Percentiles rank a stretch among this genome's conserved stretches.
These are phyloP conservation scores for Trichopria drosophilae DNA, from an alignment of 2,888 invertebrate species.

Conservation along the genomic window DNA sequence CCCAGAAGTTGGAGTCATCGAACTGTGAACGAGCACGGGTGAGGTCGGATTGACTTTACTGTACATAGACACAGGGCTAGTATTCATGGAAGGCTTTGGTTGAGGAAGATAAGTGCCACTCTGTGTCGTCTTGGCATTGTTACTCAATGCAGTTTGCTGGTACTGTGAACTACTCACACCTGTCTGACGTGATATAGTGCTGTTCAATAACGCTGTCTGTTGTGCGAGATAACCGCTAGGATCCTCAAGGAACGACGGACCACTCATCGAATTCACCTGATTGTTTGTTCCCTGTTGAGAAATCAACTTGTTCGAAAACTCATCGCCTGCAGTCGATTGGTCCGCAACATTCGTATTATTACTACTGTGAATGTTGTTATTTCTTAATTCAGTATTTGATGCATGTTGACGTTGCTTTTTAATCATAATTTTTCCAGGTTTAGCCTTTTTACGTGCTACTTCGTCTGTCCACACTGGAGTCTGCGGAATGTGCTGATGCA, in stretches of 20 bases:
- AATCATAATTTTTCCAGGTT: constrained; percentile 60
- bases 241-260: constrained; percentile 87
- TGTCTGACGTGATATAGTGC: constrained; percentile 74
- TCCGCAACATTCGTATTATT: constrained; percentile 40
- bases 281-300: constrained; percentile 40
- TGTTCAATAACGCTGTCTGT: constrained; percentile 84
- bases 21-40: constrained; percentile 55
- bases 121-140: constrained; percentile 32
- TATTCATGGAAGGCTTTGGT: constrained; percentile 52
- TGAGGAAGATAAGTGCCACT: constrained; percentile 52
- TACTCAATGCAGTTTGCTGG: too few species aligned
- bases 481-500: constrained; percentile 71
- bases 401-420: constrained; percentile 50
- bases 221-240: constrained; percentile 89
- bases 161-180: constrained; percentile 57
- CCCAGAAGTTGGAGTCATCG: constrained; percentile 51
- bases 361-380: constrained; percentile 35
- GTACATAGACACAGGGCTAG: constrained; percentile 49
- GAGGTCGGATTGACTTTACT: constrained; percentile 53
- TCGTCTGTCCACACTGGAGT: constrained; percentile 64
- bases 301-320: constrained; percentile 47
- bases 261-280: constrained; percentile 41
- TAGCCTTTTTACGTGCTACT: constrained; percentile 65
- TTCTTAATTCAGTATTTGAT: constrained; percentile 25
- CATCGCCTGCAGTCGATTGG: constrained; percentile 44